These are phyloP conservation scores for Drosophila gunungcola DNA, from an alignment of 1,140 invertebrate species.

Conservation along the genomic window DNA sequence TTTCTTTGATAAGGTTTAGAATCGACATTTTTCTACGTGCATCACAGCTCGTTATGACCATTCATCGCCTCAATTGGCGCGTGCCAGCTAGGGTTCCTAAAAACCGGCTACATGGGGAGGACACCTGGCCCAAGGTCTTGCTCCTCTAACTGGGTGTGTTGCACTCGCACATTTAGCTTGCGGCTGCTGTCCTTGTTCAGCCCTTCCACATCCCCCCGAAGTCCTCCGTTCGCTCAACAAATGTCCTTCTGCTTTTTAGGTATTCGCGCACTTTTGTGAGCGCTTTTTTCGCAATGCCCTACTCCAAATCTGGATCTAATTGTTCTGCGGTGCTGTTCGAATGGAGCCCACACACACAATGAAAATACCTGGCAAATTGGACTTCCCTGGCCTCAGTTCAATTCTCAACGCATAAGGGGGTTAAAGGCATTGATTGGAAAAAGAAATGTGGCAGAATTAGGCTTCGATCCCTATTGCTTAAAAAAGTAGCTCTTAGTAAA, in stretches of 20 bases:
- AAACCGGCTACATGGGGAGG: slow-evolving; percentile 19
- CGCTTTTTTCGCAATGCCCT: slow-evolving; percentile 31
- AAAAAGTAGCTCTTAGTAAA: no score
- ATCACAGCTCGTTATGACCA: slow-evolving; percentile 63
- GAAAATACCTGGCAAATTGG: slow-evolving; percentile 31
- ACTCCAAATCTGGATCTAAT: slow-evolving; percentile 29
- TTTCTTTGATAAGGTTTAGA: neutral
- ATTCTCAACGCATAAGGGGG: neutral
- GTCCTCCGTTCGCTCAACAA: neutral
- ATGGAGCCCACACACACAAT: slow-evolving; percentile 7
- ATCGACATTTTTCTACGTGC: neutral
- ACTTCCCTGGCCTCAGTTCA: slow-evolving; percentile 2
- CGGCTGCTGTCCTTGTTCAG: slow-evolving; percentile 38
- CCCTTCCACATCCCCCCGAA: neutral
- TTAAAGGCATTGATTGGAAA: neutral
- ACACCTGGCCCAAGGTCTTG: slow-evolving; percentile 29
- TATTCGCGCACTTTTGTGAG: slow-evolving; percentile 28
- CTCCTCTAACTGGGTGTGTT: slow-evolving; percentile 4
- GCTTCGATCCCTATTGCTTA: neutral
- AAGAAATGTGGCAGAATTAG: neutral
- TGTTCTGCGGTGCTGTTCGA: slow-evolving; percentile 18
- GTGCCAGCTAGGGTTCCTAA: slow-evolving; percentile 46
- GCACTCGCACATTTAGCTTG: slow-evolving; percentile 48
- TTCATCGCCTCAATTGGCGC: slow-evolving; percentile 67
- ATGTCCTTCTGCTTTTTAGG: slow-evolving; percentile 40